Conservation (phyloP, 2,888 invertebrate genomes). For the Rhyacophila evoluta region DNA sequence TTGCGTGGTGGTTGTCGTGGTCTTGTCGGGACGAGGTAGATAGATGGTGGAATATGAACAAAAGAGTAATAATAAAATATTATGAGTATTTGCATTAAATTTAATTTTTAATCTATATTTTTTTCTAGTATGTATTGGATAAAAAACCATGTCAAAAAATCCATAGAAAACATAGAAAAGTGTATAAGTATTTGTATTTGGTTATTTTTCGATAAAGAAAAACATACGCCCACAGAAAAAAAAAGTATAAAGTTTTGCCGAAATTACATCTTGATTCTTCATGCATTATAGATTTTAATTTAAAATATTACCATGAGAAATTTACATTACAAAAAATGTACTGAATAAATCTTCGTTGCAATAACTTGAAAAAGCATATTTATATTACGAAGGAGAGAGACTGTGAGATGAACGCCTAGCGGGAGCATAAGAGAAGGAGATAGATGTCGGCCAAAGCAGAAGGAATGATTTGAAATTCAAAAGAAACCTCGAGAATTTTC, state of each 20-base stretch:
- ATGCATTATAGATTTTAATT: constrained; percentile 53
- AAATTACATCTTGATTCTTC: constrained; percentile 41
- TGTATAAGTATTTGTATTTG: no score
- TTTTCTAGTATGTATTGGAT: no score
- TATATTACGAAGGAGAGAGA: constrained; percentile 48
- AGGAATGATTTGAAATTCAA: constrained; percentile 54
- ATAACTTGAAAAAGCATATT: constrained; percentile 53
- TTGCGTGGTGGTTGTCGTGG: no score
- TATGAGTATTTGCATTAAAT: no score
- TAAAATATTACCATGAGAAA: constrained; percentile 49
- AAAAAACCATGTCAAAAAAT: no score
- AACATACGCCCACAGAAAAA: neutral
- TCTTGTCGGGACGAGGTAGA: no score
- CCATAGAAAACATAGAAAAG: no score
- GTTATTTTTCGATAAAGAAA: constrained; percentile 35
- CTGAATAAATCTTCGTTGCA: constrained; percentile 54
- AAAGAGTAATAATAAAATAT: no score
- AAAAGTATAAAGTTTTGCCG: neutral
- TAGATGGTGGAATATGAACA: no score
- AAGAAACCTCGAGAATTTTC: constrained; percentile 54
- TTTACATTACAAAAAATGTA: constrained; percentile 53
- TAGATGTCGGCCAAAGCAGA: constrained; percentile 35
- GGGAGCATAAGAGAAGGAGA: neutral
- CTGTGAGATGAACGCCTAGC: neutral
- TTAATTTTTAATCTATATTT: no score